These are phyloP conservation scores for Tychaedon coryphoeus DNA, from an alignment of 2,113 vertebrate species.

Conservation along the genomic window DNA sequence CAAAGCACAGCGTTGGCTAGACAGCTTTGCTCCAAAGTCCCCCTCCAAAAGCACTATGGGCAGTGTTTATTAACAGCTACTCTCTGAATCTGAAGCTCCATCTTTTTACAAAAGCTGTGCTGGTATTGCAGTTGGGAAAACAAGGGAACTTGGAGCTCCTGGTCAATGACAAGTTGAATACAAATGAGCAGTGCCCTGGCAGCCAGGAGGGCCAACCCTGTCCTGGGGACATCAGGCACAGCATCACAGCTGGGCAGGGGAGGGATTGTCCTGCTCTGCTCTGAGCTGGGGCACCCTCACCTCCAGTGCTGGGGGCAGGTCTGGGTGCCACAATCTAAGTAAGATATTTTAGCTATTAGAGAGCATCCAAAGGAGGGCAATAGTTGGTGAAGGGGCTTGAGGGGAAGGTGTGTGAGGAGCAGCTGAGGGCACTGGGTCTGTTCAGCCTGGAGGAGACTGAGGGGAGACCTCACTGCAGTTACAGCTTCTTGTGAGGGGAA, in stretches of 20 bases:
- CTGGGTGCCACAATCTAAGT: background rate
- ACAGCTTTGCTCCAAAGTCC: background rate
- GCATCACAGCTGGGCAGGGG: accelerated
- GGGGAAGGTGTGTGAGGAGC: accelerated
- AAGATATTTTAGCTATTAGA: background rate
- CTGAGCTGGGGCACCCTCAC: accelerated
- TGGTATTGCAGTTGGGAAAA: background rate
- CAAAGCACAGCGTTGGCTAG: background rate
- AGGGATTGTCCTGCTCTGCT: background rate
- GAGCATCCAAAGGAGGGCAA: background rate
- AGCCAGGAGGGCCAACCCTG: background rate
- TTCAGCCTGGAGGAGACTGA: background rate
- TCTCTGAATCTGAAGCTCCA: background rate
- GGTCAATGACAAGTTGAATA: background rate
- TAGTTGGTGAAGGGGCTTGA: background rate
- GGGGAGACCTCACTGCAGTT: background rate
- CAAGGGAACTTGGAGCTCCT: background rate
- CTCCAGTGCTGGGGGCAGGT: background rate
- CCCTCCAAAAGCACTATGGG: background rate
- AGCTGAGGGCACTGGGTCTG: background rate
- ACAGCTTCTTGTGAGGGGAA: background rate
- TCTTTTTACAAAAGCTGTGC: background rate
- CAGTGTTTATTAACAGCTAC: background rate
- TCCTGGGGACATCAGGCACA: background rate
- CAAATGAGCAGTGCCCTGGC: background rate